Percentiles rank a stretch among this genome's conserved stretches.
Conservation (phyloP, 2,888 invertebrate genomes). For the Melieria omissa region DNA sequence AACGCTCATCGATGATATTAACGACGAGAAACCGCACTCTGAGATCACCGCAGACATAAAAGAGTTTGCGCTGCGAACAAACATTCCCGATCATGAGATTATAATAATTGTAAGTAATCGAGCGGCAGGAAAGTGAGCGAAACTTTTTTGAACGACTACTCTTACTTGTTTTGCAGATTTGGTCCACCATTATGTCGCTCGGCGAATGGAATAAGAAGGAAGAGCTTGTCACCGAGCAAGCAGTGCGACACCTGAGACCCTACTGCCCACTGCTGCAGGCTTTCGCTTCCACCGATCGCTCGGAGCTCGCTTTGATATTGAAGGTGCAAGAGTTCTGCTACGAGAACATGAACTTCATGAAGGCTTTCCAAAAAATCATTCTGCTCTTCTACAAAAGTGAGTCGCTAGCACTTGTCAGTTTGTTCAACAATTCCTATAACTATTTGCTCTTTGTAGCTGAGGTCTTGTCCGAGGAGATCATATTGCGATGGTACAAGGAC, state of each 20-base stretch:
- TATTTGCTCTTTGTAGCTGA: constrained; percentile 72
- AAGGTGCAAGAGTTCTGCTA: constrained; percentile 98
- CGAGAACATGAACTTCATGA: constrained; percentile 99
- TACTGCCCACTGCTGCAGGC: constrained; percentile 89
- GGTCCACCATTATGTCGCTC: constrained; percentile 94
- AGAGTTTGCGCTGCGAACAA: constrained; percentile 84
- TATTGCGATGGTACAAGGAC: constrained; percentile 96
- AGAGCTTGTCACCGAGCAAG: constrained; percentile 95
- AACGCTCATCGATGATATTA: constrained; percentile 85
- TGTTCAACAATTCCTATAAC: not conserved
- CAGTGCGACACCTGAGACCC: constrained; percentile 86
- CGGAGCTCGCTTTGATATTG: constrained; percentile 87
- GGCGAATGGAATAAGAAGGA: constrained; percentile 99
- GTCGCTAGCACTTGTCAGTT: constrained; percentile 43
- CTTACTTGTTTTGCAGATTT: constrained; percentile 73
- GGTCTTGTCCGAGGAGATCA: constrained; percentile 93
- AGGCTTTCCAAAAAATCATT: constrained; percentile 97
- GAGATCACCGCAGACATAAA: constrained; percentile 87
- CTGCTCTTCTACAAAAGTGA: constrained; percentile 94
- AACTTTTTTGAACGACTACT: not conserved
- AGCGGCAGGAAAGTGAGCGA: no score
- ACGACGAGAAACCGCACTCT: constrained; percentile 85
- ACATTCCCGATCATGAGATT: constrained; percentile 91
- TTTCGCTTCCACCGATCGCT: constrained; percentile 85
- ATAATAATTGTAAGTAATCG: constrained; percentile 78